Evolutionary conservation across 1,140 invertebrate species (phyloP), one percentile per base, ranked within the genome.

Genomic region (Archivesica marissinica): DNA sequence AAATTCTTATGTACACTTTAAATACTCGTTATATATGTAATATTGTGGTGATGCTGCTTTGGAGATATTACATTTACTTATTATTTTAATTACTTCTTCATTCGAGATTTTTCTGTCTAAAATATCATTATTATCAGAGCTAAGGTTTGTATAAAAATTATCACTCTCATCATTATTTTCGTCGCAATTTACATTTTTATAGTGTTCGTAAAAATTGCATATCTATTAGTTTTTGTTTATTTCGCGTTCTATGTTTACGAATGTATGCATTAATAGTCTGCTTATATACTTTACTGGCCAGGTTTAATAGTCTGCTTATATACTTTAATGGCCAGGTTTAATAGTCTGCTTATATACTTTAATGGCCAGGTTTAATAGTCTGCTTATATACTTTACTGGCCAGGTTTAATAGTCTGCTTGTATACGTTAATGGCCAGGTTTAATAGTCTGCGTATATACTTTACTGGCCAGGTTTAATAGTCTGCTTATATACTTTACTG

Each of bases 11-110:
- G 33, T 23, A 17, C 33, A 11, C n/a, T 66, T 66, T 6, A 38
- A 23, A 66, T 66, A 66, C 39, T 66, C 61, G 17, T 66, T 66
- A 38, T 39, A 20, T 20, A 66, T 66, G 39, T 66, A 20, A 66
- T 35, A 30, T 20, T 13, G 20, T 1, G 61, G 61, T 38, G 61
- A 66, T 6, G 61, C 3, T 39, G 9, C 1, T 9, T 2, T 23
- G n/a, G 11, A 11, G 20, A 38, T 23, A 66, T n/a, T 66, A 23
- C 7, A 28, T 11, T 38, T 38, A 6, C n/a, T n/a, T n/a, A n/a
- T n/a, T n/a, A 13, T 39, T 15, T 66, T 38, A n/a, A n/a, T n/a
- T n/a, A n/a, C 39, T 66, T 38, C 61, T 23, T 28, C 25, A 6
- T 35, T 17, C 0, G 9, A 20, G 4, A 66, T 66, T 20, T 30